phyloP scores from a whole-genome alignment of 2,888 invertebrate species.

The Stictocephala bisonia region DNA sequence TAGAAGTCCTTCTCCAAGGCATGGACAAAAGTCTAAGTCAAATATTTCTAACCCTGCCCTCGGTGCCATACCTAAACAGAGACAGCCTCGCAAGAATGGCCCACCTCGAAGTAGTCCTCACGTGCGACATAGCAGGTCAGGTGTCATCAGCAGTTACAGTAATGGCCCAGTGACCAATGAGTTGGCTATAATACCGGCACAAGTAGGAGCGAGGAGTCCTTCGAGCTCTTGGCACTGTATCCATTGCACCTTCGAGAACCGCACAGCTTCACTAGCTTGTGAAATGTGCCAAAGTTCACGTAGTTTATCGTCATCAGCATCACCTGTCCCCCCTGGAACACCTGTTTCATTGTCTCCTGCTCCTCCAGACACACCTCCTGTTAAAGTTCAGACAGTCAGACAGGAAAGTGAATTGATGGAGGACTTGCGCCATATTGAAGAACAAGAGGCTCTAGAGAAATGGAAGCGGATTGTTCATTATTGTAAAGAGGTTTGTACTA shows the following conservation, averaged over 20 bases:
- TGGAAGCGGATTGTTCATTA: slow-evolving; percentile 93
- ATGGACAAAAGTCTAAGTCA: slow-evolving; percentile 46
- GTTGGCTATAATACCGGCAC: slow-evolving; percentile 42
- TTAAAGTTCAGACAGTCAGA: slow-evolving; percentile 58
- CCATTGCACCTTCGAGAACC: slow-evolving; percentile 85
- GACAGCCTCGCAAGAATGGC: slow-evolving; percentile 31
- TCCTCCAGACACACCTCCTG: not conserved
- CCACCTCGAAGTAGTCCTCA: slow-evolving; percentile 35
- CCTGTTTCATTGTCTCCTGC: slow-evolving; percentile 58
- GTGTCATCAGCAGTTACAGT: slow-evolving; percentile 36
- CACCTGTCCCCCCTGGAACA: slow-evolving; percentile 64
- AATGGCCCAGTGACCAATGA: slow-evolving; percentile 43
- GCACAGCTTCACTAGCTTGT: slow-evolving; percentile 71
- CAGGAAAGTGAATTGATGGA: slow-evolving; percentile 87
- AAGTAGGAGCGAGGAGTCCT: slow-evolving; percentile 27
- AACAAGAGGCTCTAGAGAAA: slow-evolving; percentile 87
- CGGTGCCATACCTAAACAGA: slow-evolving; percentile 55
- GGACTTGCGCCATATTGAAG: slow-evolving; percentile 83
- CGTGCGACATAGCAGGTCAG: slow-evolving; percentile 41
- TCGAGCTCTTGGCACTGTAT: slow-evolving; percentile 76
- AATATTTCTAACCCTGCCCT: slow-evolving; percentile 30
- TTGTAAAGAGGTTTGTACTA: slow-evolving; percentile 82
- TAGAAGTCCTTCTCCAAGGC: slow-evolving; percentile 69
- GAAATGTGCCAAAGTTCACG: slow-evolving; percentile 81
- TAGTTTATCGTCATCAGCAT: slow-evolving; percentile 30